These are phyloP conservation scores for Mantis religiosa DNA, from an alignment of 2,888 invertebrate genomes.

Conservation along the genomic window DNA sequence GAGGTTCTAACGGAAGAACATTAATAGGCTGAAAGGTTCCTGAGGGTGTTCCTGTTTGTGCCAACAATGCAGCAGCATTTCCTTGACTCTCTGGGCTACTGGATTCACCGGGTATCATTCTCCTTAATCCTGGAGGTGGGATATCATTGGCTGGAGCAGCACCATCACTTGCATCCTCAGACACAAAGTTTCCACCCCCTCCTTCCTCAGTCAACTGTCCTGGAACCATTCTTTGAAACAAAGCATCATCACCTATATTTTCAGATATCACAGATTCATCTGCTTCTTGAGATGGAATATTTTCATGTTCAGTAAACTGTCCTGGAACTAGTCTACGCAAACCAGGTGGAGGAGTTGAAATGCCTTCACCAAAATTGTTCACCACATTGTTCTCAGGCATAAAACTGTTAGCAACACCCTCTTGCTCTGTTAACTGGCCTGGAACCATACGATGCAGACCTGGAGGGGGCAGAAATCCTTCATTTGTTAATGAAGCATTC, in stretches of 20 bases:
- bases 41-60: neutral
- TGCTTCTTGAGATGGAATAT: neutral
- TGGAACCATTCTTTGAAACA: constrained; percentile 24
- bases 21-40: constrained; percentile 24
- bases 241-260: neutral
- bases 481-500: neutral
- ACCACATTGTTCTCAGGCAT: neutral
- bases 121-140: constrained; percentile 46
- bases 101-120: constrained; percentile 34
- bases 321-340: constrained; percentile 61
- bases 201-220: constrained; percentile 25
- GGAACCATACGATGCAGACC: constrained; percentile 60
- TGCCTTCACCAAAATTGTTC: neutral
- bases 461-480: constrained; percentile 35
- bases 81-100: constrained; percentile 32
- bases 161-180: neutral
- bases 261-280: neutral
- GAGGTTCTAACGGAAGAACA: constrained; percentile 20
- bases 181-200: constrained; percentile 1
- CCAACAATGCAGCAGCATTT: neutral
- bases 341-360: constrained; percentile 41
- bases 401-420: neutral
- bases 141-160: constrained; percentile 43
- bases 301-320: constrained; percentile 45
- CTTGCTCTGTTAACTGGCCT: constrained; percentile 51